phyloP scores from a whole-genome alignment of 2,113 vertebrate genomes.

The Genyomyrus donnyi region DNA sequence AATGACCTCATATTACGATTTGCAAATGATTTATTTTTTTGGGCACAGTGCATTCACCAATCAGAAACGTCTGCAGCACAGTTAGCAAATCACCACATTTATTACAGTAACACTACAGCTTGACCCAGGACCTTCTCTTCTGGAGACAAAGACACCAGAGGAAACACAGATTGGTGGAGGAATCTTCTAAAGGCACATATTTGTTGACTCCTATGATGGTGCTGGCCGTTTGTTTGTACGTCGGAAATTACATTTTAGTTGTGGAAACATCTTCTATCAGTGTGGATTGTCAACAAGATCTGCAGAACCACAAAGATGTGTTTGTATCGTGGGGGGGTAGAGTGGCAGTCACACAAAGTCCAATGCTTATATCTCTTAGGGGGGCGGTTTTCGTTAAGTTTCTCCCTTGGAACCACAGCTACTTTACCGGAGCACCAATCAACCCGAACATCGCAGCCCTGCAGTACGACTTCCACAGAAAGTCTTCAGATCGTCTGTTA shows the following conservation, averaged over 20 bases:
- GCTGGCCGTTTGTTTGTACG: conserved; percentile 20
- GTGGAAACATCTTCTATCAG: background rate
- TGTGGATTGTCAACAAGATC: background rate
- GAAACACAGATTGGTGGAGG: background rate
- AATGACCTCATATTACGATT: background rate
- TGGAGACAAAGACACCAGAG: background rate
- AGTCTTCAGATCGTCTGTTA: background rate
- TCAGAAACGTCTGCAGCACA: background rate
- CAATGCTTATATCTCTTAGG: background rate
- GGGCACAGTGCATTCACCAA: background rate
- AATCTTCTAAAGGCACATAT: background rate
- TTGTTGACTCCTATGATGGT: background rate
- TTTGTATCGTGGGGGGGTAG: background rate
- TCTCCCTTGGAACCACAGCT: background rate
- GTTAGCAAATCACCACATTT: background rate
- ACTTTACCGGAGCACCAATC: background rate
- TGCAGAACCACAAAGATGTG: background rate
- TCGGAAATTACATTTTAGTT: conserved; percentile 16
- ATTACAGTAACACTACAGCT: background rate
- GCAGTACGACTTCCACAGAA: background rate
- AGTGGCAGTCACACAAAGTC: background rate
- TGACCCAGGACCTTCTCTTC: too few relatives aligned
- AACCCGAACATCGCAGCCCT: background rate
- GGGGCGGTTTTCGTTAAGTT: background rate
- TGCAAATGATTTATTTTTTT: background rate